Base-by-base conservation (phyloP, 2,113 vertebrate genomes). In the Xiphophorus maculatus region DNA sequence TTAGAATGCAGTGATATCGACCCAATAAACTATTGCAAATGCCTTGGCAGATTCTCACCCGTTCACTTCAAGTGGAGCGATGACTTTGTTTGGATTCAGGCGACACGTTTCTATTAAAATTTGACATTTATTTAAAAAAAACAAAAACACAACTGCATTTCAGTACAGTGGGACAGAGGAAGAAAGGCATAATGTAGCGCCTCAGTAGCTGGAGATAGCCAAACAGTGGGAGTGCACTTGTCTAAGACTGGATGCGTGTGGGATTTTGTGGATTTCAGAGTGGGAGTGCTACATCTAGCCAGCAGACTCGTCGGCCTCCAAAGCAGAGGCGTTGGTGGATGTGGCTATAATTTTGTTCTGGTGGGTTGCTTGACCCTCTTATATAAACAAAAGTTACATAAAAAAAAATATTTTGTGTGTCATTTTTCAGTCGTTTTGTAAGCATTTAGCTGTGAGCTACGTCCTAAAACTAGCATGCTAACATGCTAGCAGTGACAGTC, bases 221-320 rank as follows among this genome's bases (percentile, higher is more conserved):
- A 81, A 61, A 66, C 69, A 76, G 70, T 58, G 79, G 70, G 66
- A 17, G 75, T 81, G 80, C 74, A 66, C 32, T 62, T 61, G 51
- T 77, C 69, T 76, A 5, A 72, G 66, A 80, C 65, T 71, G 68
- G 61, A 51, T 73, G 37, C 42, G 75, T 42, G 28, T 76, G 69
- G 80, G 70, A 51, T 62, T 70, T 48, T 33, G 29, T 74, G 75
- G 54, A 74, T 29, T 35, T 78, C 64, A 65, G 74, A 75, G 81
- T 81, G 85, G 82, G 89, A 90, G 87, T 78, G 76, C 82, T 73
- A 90, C 87, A 85, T 88, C 84, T 73, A 91, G 63, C 91, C 87
- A 90, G 88, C 89, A 92, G 88, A 91, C 70, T 87, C 78, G 79
- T 87, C 82, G 79, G 88, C 80, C 81, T 92, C 88, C 79, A 67